Conservation (phyloP, 1,140 invertebrate species). For the Formica exsecta region DNA sequence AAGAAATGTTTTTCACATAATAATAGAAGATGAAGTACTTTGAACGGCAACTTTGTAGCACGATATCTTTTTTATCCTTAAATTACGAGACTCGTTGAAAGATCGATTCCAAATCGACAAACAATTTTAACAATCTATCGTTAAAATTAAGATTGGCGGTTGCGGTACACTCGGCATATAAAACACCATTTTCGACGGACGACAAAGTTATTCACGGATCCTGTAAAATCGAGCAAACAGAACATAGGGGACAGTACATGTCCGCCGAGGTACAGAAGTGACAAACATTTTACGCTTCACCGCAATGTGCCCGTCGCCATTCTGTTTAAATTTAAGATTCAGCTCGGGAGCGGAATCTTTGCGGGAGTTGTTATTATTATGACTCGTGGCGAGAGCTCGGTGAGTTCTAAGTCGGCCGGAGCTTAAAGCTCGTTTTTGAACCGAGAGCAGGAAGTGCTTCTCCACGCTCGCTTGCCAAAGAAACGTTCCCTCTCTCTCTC, state of each 20-base stretch:
- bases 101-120: neutral
- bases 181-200: slow-evolving; percentile 6
- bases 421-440: slow-evolving; percentile 58
- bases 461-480: slow-evolving; percentile 48
- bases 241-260: neutral
- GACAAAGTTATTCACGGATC: neutral
- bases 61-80: neutral
- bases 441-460: slow-evolving; percentile 52
- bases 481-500: neutral
- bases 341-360: slow-evolving; percentile 67
- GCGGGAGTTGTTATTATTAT: slow-evolving; percentile 73
- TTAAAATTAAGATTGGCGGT: slow-evolving; percentile 1
- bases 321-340: slow-evolving; percentile 74
- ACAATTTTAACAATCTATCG: neutral
- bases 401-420: slow-evolving; percentile 40
- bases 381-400: slow-evolving; percentile 59
- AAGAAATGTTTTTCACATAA: neutral
- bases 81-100: neutral
- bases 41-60: neutral
- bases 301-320: slow-evolving; percentile 31
- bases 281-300: slow-evolving; percentile 31
- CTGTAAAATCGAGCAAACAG: slow-evolving; percentile 8
- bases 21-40: neutral
- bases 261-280: slow-evolving; percentile 7
- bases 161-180: neutral